Conservation (phyloP, 1,140 invertebrate species). For the Zaprionus inermis region DNA sequence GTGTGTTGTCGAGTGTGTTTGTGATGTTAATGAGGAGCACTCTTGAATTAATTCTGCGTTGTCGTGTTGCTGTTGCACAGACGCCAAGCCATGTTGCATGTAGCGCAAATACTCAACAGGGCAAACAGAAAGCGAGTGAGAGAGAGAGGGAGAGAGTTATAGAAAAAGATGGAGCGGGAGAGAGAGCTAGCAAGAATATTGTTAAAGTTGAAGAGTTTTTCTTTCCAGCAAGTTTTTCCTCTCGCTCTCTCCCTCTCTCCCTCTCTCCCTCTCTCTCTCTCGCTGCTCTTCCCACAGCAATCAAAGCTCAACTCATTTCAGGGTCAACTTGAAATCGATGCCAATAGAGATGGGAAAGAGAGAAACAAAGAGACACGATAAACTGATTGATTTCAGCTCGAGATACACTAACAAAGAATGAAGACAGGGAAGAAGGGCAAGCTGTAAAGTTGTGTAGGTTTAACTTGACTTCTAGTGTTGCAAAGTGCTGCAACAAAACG, state of each 20-base stretch:
- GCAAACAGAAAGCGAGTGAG: background rate
- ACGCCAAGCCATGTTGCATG: constrained; percentile 42
- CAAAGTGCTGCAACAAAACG: too few relatives aligned
- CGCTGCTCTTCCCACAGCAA: background rate
- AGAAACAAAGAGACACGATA: too few relatives aligned
- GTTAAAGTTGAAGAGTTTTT: constrained; percentile 2
- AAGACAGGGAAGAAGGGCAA: too few relatives aligned
- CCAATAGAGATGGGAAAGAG: too few relatives aligned
- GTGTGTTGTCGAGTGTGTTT: constrained; percentile 12
- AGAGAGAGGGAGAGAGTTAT: background rate
- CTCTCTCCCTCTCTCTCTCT: too few relatives aligned
- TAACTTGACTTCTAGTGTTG: too few relatives aligned
- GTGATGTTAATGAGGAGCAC: constrained; percentile 51
- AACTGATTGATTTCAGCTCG: too few relatives aligned
- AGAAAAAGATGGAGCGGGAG: background rate
- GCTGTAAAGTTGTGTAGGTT: too few relatives aligned
- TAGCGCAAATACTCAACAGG: constrained; percentile 9
- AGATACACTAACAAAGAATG: too few relatives aligned
- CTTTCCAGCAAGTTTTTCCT: background rate
- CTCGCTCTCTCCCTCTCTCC: too few relatives aligned
- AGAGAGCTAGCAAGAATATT: constrained; percentile 2
- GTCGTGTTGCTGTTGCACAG: constrained; percentile 40
- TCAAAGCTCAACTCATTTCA: constrained; percentile 11
- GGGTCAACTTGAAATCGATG: constrained; percentile 16
- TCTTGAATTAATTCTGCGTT: constrained; percentile 48